These are phyloP conservation scores for Pararge aegeria DNA, from an alignment of 1,140 invertebrate species.

Conservation along the genomic window DNA sequence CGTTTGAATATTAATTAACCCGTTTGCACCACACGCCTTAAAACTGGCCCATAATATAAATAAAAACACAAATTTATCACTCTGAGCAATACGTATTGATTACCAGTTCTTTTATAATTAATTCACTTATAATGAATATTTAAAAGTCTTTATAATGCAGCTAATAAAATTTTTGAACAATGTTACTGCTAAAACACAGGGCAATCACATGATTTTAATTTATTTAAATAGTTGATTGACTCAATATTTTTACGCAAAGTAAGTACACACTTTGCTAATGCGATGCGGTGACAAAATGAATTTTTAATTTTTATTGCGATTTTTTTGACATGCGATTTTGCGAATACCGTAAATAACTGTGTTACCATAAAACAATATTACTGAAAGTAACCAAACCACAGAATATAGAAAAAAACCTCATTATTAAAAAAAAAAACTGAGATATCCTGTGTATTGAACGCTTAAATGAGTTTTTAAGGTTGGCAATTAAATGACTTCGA, in stretches of 20 bases:
- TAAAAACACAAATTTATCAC: constrained; percentile 20
- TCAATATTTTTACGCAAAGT: not conserved
- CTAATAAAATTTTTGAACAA: not conserved
- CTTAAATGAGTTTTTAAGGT: too few species aligned
- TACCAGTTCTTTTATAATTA: not conserved
- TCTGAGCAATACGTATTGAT: constrained; percentile 11
- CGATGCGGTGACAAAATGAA: not conserved
- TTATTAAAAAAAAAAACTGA: too few species aligned
- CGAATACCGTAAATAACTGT: not conserved
- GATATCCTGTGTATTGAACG: too few species aligned
- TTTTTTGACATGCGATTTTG: constrained; percentile 19
- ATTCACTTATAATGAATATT: not conserved
- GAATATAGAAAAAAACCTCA: too few species aligned
- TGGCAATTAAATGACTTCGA: too few species aligned
- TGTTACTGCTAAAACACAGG: not conserved
- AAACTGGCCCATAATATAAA: constrained; percentile 14
- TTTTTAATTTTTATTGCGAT: constrained; percentile 15
- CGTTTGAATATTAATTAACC: constrained; percentile 22
- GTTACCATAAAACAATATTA: not conserved
- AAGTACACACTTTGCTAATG: not conserved
- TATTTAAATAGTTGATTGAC: not conserved
- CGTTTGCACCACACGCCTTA: constrained; percentile 8
- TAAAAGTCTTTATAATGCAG: not conserved
- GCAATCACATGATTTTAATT: constrained; percentile 24
- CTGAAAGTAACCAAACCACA: too few species aligned